These are phyloP conservation scores for Megalops cyprinoides DNA, from an alignment of 2,797 vertebrate genomes.

Conservation along the genomic window DNA sequence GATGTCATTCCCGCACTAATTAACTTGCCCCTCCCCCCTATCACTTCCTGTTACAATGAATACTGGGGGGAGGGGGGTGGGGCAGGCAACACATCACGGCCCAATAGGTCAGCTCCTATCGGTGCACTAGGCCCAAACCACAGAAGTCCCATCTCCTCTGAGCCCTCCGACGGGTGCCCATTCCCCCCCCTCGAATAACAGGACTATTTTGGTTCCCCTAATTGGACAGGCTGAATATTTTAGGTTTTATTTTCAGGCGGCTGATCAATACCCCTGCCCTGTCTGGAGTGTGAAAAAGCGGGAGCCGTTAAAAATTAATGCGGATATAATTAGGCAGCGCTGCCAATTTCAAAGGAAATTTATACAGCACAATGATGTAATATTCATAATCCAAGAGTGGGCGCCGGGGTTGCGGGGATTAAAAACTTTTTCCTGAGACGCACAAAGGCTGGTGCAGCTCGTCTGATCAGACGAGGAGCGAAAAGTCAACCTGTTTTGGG, in stretches of 20 bases:
- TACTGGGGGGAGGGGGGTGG: not conserved
- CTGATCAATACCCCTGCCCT: conserved; percentile 48
- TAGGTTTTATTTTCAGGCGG: conserved; percentile 37
- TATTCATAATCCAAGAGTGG: conserved; percentile 27
- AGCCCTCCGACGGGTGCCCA: not conserved
- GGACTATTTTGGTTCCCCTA: conserved; percentile 51
- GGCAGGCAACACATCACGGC: not conserved
- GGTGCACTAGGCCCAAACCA: too few relatives aligned
- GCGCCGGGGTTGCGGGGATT: not conserved
- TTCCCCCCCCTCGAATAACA: not conserved
- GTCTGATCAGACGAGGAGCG: not conserved
- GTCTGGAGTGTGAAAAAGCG: conserved; percentile 48
- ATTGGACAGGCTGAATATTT: conserved; percentile 64
- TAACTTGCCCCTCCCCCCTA: not conserved
- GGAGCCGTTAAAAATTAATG: conserved; percentile 68
- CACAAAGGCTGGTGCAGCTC: not conserved
- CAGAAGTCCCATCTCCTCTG: too few relatives aligned
- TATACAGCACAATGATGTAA: conserved; percentile 34
- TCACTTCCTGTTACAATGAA: not conserved
- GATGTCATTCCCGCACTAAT: conserved; percentile 11
- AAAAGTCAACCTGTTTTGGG: too few relatives aligned
- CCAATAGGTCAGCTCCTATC: too few relatives aligned
- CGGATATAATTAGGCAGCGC: conserved; percentile 67
- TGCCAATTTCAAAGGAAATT: conserved; percentile 56
- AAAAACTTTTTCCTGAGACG: too few relatives aligned